Base-by-base conservation (phyloP, 2,888 invertebrate genomes). In the Epinotia bilunana region DNA sequence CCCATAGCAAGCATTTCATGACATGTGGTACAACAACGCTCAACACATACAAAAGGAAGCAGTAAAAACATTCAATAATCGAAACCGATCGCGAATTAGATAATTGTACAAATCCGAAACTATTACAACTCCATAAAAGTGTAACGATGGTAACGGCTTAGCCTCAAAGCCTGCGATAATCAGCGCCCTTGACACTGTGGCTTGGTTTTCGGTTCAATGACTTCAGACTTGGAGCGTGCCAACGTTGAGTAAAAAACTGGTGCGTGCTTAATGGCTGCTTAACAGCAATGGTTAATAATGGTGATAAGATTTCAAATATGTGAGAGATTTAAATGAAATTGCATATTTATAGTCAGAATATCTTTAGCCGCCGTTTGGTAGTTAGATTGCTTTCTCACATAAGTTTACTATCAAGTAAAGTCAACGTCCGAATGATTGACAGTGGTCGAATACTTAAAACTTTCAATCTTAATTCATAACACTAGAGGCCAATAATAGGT, bases 191-290 rank as follows among this genome's bases (percentile, higher is more conserved):
- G 75, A 75, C 75, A 72, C 72, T 75, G 71, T 67, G 72, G 60
- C 67, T 72, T 61, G 65, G 57, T 75, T 72, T 72, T 72, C 72
- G 71, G 75, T 75, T 75, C 75, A 75, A 67, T 57, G 75, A 72
- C 75, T 75, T 23, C 3, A 28, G 20, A 57, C 23, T 73, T 20
- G 33, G 63, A 58, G 65, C 71, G 71, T 68, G 55, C 67, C 55
- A 28, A 53, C 46, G 43, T 46, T 20, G 39, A 13, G 46, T 65
- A 58, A 67, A 67, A 61, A 72, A 70, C 33, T 61, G 70, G 60
- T 71, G 49, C 60, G 49, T 71, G 70, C 2, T 53, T 53, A 71
- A 71, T 39, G 70, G 33, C 33, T 62, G 58, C 60, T 58, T 43
- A 46, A 43, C 18, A 58, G 39, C 39, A 43, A 39, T 60, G 65